Evolutionary conservation across 1,140 invertebrate species (phyloP).

Genomic region (Cydia pomonella): DNA sequence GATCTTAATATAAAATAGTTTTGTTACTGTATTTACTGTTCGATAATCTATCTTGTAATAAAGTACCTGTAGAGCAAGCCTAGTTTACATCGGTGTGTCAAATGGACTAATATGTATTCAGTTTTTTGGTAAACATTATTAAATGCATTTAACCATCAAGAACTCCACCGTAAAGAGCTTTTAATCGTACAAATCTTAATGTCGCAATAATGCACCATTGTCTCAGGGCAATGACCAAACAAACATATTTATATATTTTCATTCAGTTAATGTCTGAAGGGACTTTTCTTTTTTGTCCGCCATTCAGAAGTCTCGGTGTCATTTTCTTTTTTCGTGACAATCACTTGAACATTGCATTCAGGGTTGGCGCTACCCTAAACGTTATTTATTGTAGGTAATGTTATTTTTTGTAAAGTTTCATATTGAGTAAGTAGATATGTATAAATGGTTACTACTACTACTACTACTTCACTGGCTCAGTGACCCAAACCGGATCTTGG

Average conservation of each 20-base stretch:
- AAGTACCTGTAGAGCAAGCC: no score
- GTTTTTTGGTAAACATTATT: neutral
- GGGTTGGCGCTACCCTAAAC: constrained; percentile 14
- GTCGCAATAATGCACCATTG: constrained; percentile 20
- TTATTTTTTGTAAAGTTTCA: no score
- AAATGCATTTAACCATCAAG: neutral
- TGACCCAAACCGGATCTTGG: no score
- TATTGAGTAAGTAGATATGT: no score
- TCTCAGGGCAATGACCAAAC: constrained; percentile 35
- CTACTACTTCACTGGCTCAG: no score
- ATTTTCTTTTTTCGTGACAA: constrained; percentile 35
- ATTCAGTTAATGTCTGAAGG: constrained; percentile 47
- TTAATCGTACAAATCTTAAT: constrained; percentile 18
- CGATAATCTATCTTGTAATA: no score
- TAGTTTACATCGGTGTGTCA: no score
- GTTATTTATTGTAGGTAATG: neutral
- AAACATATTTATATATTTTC: constrained; percentile 49
- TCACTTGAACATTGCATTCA: constrained; percentile 51
- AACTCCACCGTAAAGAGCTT: neutral
- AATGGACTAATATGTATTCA: no score
- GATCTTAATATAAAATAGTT: no score
- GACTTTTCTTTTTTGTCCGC: constrained; percentile 46
- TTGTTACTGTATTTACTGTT: no score
- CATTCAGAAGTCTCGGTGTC: constrained; percentile 56
- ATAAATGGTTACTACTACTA: no score